Evolutionary conservation across 2,888 invertebrate genomes (phyloP), one percentile per base, ranked within the genome.

Genomic region (Scaptomyza flava): DNA sequence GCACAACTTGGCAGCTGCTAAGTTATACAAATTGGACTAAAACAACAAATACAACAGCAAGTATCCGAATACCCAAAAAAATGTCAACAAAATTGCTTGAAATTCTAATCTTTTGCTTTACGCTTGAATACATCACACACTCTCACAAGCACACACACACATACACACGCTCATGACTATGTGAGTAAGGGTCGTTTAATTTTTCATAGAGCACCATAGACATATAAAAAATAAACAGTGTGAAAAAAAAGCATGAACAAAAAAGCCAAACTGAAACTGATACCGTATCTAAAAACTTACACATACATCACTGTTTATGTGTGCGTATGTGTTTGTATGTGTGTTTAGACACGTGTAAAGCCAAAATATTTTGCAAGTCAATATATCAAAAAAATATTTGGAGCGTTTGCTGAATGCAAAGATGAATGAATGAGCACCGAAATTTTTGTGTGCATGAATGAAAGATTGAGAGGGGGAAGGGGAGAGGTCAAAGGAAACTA

Each of bases 351-450:
- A 82, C 81, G 71, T 83, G 83, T 81, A 83, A 73, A 82, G 86
- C 85, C 69, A 83, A 82, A 86, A 82, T 86, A 82, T 85, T 82
- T 79, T 83, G 82, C 81, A 71, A 86, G 82, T 82, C 82, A 86
- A 82, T 82, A 82, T 82, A 82, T 82, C 79, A 82, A 81, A 82
- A 82, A 82, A 79, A 81, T 81, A 71, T 84, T 72, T 56, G 76
- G 72, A 66, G 65, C 76, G 78, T 69, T 82, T 73, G 68, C 73
- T 73, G 66, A 68, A 80, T 78, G 70, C 62, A 73, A 77, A 72
- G 83, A 80, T 83, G 83, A 86, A 77, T 83, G 83, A 86, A 77
- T 83, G 77, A 77, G 67, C 81, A 85, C 48, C 63, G 47, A 54
- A 64, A 51, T 69, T 66, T 62, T 57, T 42, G 47, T 58, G 31